phyloP scores from a whole-genome alignment of 2,113 vertebrate species.

The Osmerus eperlanus region DNA sequence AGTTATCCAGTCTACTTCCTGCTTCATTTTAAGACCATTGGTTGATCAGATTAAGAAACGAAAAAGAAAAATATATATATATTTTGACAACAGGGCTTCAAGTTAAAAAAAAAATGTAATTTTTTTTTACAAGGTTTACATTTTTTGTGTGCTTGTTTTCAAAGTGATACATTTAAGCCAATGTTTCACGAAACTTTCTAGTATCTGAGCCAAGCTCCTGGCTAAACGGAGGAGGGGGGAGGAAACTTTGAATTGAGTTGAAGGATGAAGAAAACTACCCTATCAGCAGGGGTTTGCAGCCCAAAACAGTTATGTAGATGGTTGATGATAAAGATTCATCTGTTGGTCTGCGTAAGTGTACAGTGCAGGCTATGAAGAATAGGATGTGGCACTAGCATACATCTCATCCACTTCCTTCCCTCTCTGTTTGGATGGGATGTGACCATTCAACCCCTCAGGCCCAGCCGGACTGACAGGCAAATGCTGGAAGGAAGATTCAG shows the following conservation, averaged over 20 bases:
- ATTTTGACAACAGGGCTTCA: too few species aligned
- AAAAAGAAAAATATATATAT: too few species aligned
- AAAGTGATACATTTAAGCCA: slow-evolving; percentile 43
- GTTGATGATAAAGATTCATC: too few species aligned
- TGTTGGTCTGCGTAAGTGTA: too few species aligned
- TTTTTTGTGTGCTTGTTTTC: not conserved
- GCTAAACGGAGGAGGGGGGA: slow-evolving; percentile 39
- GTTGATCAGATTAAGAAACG: too few species aligned
- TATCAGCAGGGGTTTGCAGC: too few species aligned
- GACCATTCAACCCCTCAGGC: slow-evolving; percentile 81
- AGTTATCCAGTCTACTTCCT: too few species aligned
- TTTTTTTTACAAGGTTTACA: too few species aligned
- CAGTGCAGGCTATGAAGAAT: too few species aligned
- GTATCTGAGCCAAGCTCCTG: slow-evolving; percentile 51
- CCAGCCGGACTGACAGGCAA: slow-evolving; percentile 78
- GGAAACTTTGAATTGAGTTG: slow-evolving; percentile 19
- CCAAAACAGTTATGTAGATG: too few species aligned
- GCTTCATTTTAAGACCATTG: too few species aligned
- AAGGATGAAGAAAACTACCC: slow-evolving; percentile 23
- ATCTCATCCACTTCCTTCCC: slow-evolving; percentile 52
- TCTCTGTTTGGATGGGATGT: slow-evolving; percentile 76
- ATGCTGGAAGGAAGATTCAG: slow-evolving; percentile 73
- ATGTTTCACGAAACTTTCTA: slow-evolving; percentile 56
- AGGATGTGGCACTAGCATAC: not conserved
- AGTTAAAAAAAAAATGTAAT: too few species aligned